Percentiles rank a stretch among this genome's conserved stretches.
phyloP scores from a whole-genome alignment of 2,888 invertebrate genomes.

The Noctua janthe region DNA sequence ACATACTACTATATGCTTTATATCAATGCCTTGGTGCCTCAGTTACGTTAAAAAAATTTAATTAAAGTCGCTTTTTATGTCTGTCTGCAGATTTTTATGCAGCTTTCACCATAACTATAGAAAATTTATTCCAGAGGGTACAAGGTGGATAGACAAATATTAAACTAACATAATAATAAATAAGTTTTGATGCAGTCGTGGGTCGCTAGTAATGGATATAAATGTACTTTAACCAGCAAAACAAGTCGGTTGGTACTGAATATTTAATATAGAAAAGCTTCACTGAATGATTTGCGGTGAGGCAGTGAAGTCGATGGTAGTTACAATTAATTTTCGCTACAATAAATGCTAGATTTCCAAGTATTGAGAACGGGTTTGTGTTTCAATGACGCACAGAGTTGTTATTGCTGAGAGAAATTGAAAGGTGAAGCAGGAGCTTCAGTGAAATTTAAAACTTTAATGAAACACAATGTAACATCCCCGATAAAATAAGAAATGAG shows the following conservation, averaged over 20 bases:
- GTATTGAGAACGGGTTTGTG: background rate
- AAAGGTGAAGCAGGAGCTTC: background rate
- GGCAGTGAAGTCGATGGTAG: background rate
- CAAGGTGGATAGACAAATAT: background rate
- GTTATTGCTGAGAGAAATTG: background rate
- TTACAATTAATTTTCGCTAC: background rate
- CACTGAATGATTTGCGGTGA: conserved; percentile 8
- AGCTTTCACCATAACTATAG: background rate
- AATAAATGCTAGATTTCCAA: background rate
- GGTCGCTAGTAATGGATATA: background rate
- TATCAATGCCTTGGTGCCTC: no score
- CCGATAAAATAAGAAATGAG: no score
- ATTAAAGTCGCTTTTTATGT: no score
- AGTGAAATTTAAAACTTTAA: background rate
- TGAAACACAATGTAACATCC: no score
- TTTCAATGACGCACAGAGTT: background rate
- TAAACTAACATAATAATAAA: background rate
- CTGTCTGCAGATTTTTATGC: no score
- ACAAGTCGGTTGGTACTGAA: conserved; percentile 23
- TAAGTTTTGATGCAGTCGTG: background rate
- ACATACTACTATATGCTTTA: no score
- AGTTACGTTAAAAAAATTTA: no score
- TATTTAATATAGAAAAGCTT: conserved; percentile 30
- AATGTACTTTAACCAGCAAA: background rate
- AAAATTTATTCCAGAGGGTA: background rate